Evolutionary conservation across 2,113 vertebrate genomes (phyloP).

Genomic region (Centropus unirufus): DNA sequence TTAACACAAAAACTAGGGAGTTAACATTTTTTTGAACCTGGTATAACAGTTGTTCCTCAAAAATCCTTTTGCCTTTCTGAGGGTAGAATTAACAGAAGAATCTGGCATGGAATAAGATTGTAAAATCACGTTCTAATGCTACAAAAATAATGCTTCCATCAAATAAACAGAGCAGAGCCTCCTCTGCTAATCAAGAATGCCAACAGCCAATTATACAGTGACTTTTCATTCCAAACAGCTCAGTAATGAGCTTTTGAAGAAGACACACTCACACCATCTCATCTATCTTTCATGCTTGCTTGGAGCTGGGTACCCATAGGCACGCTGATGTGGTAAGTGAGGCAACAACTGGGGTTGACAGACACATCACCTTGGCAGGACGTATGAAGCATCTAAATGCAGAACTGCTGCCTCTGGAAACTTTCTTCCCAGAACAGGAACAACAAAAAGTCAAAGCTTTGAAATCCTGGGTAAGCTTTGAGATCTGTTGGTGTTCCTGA

Average conservation of each 20-base stretch:
- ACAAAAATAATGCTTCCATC: background rate
- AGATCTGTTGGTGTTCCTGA: background rate
- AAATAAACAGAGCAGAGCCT: background rate
- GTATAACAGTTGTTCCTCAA: background rate
- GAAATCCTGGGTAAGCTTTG: background rate
- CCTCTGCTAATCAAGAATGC: background rate
- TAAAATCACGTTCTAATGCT: background rate
- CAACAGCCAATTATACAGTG: background rate
- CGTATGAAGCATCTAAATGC: background rate
- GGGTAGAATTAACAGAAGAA: background rate
- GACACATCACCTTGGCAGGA: background rate
- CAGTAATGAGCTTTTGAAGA: background rate
- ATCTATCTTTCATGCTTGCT: background rate
- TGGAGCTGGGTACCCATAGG: background rate
- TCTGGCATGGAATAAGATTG: background rate
- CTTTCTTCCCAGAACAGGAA: background rate
- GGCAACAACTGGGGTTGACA: background rate
- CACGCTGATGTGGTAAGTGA: rapidly evolving
- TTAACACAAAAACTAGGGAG: background rate
- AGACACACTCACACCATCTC: rapidly evolving
- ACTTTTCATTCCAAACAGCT: background rate
- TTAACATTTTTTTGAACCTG: background rate
- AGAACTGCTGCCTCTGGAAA: background rate
- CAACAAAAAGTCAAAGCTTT: background rate
- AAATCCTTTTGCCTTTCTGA: background rate